phyloP scores from a whole-genome alignment of 1,140 invertebrate species.

The Penaeus vannamei region DNA sequence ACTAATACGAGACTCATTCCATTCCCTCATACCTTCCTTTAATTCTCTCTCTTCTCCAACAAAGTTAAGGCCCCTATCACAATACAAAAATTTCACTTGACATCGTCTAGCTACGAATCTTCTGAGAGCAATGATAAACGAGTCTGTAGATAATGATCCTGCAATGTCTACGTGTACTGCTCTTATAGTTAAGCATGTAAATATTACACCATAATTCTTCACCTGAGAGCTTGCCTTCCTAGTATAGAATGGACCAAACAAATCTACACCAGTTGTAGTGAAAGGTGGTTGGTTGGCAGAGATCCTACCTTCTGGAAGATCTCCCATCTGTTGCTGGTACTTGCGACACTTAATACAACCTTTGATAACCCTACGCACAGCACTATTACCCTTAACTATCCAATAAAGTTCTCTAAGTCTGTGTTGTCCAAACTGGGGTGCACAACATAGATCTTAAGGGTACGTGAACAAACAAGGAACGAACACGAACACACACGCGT shows the following conservation, averaged over 20 bases:
- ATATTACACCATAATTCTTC: conserved; percentile 67
- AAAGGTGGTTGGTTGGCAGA: conserved; percentile 53
- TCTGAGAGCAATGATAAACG: conserved; percentile 68
- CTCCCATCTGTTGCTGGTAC: conserved; percentile 51
- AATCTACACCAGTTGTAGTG: conserved; percentile 67
- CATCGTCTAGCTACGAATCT: conserved; percentile 69
- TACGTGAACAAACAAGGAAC: no score
- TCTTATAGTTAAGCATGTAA: conserved; percentile 68
- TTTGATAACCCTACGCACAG: conserved; percentile 26
- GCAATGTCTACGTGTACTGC: conserved; percentile 70
- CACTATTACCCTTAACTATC: conserved; percentile 47
- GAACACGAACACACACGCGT: no score
- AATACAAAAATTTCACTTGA: conserved; percentile 64
- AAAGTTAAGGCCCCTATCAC: conserved; percentile 71
- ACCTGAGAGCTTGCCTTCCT: conserved; percentile 55
- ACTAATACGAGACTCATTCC: conserved; percentile 54
- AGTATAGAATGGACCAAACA: conserved; percentile 67
- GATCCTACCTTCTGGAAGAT: conserved; percentile 62
- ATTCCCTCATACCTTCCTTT: conserved; percentile 52
- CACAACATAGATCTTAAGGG: conserved; percentile 21
- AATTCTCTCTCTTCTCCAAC: conserved; percentile 68
- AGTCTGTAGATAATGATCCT: conserved; percentile 66
- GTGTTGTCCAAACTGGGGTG: no score
- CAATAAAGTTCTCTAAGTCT: conserved; percentile 40
- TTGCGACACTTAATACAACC: conserved; percentile 10